Base-by-base conservation (phyloP, 2,888 invertebrate species). In the Ariolimax columbianus region DNA sequence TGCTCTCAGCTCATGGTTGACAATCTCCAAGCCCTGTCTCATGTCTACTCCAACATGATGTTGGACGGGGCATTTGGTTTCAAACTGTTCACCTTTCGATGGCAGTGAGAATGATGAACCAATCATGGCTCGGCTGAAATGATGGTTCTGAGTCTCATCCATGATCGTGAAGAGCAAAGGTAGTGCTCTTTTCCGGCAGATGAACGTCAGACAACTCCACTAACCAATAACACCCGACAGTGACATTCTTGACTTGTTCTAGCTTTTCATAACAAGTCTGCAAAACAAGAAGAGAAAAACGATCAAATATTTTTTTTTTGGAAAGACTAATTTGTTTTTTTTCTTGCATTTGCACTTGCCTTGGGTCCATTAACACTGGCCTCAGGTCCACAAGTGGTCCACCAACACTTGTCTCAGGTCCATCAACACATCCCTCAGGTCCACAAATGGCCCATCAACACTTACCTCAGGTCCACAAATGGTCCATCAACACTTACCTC, bases 61-160 rank as follows among this genome's bases (percentile, higher is more conserved):
- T 38, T 72, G 81, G 0, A 47, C 38, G 1, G 47, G 75, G 40
- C 73, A 73, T 17, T 63, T 72, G n/a, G n/a, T 26, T 30, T 82
- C 72, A 43, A 63, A 75, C 55, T 73, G 51, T 23, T 82, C 82
- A 40, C 51, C 63, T 82, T 72, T 82, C 3, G 75, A 19, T 43
- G 73, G 82, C 40, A 82, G 40, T 33, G 82, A 19, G 26, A 82
- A 82, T 23, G 73, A 75, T 33, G 23, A 63, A 23, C 72, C 81
- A n/a, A 82, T 40, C 59, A 82, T n/a, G 23, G 55, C 75, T n/a
- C 63, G 38, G 75, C 75, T 63, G 33, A 73, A 82, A 73, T 75
- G 82, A 75, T 82, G 82, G 30, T 33, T 75, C 43, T 72, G 66
- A 36, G 40, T 33, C 0, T 82, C 82, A 73, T 70, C 82, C 82